A percentile compares a stretch with the other conserved stretches of the same genome.
Conservation (phyloP, 2,888 invertebrate species). For the Ennomos fuscantarius region DNA sequence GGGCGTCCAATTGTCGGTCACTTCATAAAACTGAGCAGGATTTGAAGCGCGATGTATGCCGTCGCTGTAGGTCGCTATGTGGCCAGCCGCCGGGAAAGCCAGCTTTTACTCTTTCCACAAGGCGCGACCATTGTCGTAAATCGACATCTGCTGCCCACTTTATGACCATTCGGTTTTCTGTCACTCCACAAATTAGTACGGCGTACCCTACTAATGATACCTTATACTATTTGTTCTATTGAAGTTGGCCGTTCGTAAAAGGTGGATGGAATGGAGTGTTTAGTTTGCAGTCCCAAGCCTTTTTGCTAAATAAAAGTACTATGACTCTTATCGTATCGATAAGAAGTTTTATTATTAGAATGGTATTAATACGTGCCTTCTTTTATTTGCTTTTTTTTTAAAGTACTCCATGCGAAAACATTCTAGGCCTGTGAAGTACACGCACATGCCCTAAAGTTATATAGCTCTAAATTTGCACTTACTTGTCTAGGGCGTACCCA, state of each 20-base stretch:
- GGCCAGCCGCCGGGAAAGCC: constrained; percentile 70
- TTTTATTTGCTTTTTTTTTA: no score
- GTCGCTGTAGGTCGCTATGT: constrained; percentile 72
- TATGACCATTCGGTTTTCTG: constrained; percentile 32
- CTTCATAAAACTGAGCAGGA: constrained; percentile 64
- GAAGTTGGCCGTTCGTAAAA: background rate
- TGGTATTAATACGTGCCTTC: no score
- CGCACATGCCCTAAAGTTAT: no score
- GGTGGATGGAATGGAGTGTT: background rate
- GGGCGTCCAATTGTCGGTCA: constrained; percentile 44
- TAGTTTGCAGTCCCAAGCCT: no score
- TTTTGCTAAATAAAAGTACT: no score
- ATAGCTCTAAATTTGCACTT: no score
- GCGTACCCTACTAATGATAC: constrained; percentile 16
- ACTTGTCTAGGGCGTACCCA: no score
- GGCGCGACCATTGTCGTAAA: constrained; percentile 40
- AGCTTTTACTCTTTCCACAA: constrained; percentile 62
- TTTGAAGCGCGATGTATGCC: constrained; percentile 74
- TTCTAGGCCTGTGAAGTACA: no score
- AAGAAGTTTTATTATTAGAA: no score
- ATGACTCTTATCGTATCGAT: no score
- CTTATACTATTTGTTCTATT: background rate
- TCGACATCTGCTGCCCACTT: constrained; percentile 36
- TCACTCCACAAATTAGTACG: constrained; percentile 31
- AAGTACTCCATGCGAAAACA: no score